A percentile compares a stretch with the other conserved stretches of the same genome.
These are phyloP conservation scores for Odontothrips loti DNA, from an alignment of 2,888 invertebrate species.

Conservation along the genomic window DNA sequence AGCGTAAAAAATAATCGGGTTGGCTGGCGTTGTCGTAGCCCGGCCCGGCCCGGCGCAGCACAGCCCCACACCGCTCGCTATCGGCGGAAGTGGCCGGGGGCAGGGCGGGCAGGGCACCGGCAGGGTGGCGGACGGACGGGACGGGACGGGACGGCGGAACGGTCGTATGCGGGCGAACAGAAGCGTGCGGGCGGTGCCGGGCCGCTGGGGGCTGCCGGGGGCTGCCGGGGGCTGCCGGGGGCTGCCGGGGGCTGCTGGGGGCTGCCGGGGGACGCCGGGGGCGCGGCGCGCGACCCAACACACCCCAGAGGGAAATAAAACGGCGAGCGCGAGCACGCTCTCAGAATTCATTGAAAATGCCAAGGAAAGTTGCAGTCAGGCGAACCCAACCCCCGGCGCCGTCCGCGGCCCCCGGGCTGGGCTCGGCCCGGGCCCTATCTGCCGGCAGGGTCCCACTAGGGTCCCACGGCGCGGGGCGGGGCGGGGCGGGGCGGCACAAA, in stretches of 20 bases:
- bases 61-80: background rate
- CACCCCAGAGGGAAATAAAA: slow-evolving; percentile 16
- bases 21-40: slow-evolving; percentile 9
- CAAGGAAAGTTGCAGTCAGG: background rate
- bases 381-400: background rate
- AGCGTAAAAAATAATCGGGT: slow-evolving; percentile 25
- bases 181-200: background rate
- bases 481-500: background rate
- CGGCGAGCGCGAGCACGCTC: background rate
- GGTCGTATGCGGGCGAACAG: slow-evolving; percentile 9
- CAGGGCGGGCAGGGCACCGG: background rate
- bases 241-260: background rate
- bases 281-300: background rate
- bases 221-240: background rate
- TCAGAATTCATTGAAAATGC: slow-evolving; percentile 22
- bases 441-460: background rate
- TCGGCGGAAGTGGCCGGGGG: background rate
- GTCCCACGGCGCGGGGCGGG: background rate
- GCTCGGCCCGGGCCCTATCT: background rate
- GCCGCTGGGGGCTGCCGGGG: slow-evolving; percentile 1
- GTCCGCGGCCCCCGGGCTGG: no score
- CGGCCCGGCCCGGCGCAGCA: background rate
- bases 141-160: background rate
- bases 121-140: background rate
- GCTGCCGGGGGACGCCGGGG: background rate